Conservation (phyloP, 53 echinoderm and acorn worm genomes). For the Astropecten irregularis region DNA sequence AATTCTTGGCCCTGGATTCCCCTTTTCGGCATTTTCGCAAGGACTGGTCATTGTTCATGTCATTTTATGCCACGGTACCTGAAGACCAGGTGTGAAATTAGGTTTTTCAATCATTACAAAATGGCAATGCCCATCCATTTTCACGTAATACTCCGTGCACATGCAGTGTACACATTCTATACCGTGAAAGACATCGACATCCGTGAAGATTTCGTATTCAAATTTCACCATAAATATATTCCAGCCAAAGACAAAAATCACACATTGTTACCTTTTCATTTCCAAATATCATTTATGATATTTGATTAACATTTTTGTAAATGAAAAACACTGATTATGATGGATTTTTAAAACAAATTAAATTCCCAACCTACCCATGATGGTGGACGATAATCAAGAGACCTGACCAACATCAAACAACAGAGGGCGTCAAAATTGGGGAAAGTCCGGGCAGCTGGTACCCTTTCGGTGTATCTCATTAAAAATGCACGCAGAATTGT, state of each 20-base stretch:
- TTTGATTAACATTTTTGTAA: not conserved
- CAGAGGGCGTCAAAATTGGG: slow-evolving; percentile 31
- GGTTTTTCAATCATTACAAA: too few relatives aligned
- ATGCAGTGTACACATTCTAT: too few relatives aligned
- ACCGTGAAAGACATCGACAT: too few relatives aligned
- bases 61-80: too few relatives aligned
- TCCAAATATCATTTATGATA: not conserved
- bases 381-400: slow-evolving; percentile 51
- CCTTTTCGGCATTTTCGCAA: too few relatives aligned
- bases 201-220: too few relatives aligned
- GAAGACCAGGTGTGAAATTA: too few relatives aligned
- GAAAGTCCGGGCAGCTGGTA: not conserved
- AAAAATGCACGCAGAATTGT: not conserved
- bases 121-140: too few relatives aligned
- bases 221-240: not conserved
- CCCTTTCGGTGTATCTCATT: not conserved
- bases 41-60: too few relatives aligned
- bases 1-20: too few relatives aligned
- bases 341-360: not conserved
- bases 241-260: not conserved
- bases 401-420: not conserved
- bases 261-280: not conserved
- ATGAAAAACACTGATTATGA: not conserved
- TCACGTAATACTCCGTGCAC: too few relatives aligned
- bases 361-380: slow-evolving; percentile 9